These are phyloP conservation scores for Rhynchopsitta pachyrhyncha DNA, from an alignment of 2,113 vertebrate genomes.

Conservation along the genomic window DNA sequence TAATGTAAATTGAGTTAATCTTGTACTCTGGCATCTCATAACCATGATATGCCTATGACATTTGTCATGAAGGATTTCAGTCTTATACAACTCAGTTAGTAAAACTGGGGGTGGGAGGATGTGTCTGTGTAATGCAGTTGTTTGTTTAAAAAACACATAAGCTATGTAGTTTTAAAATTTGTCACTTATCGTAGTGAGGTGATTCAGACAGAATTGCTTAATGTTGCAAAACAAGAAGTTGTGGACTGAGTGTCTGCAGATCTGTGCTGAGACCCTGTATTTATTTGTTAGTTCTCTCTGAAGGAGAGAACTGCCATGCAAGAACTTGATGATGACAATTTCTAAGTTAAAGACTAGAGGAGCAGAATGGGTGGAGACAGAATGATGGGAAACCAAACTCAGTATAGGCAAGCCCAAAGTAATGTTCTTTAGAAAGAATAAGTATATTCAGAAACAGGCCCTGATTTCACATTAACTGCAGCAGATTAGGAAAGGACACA, in stretches of 20 bases:
- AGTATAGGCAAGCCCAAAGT: background rate
- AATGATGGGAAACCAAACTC: background rate
- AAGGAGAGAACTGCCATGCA: background rate
- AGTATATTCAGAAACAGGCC: background rate
- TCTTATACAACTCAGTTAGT: background rate
- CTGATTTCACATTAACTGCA: background rate
- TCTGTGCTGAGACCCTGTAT: background rate
- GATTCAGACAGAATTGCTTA: background rate
- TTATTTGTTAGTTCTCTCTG: background rate
- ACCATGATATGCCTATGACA: background rate
- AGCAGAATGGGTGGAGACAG: background rate
- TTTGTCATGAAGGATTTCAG: background rate
- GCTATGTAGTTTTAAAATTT: background rate
- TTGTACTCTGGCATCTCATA: background rate
- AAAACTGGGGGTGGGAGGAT: accelerated
- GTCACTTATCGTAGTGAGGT: background rate
- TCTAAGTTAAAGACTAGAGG: background rate
- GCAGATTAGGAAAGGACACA: background rate
- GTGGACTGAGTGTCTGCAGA: accelerated
- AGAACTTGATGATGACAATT: background rate
- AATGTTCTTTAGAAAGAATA: background rate
- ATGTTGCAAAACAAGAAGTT: background rate
- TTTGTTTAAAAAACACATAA: background rate
- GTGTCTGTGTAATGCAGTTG: background rate
- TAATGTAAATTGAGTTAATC: background rate